Conservation (phyloP, 2,888 invertebrate species). For the Neoitamus cyanurus region DNA sequence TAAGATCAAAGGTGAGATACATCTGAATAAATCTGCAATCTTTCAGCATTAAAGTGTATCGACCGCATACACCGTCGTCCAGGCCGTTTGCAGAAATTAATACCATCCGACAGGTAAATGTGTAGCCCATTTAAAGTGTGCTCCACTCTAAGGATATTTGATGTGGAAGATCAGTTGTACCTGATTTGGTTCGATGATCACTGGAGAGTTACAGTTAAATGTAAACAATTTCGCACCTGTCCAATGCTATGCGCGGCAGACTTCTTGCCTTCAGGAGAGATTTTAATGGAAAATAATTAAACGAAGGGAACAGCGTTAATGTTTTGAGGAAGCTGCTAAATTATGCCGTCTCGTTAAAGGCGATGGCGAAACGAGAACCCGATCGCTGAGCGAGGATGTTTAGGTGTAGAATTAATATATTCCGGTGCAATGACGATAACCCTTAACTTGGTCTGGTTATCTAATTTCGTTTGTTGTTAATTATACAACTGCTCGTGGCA, state of each 20-base stretch:
- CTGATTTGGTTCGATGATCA: conserved; percentile 16
- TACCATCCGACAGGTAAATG: conserved; percentile 23
- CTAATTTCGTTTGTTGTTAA: conserved; percentile 23
- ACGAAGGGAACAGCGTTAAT: conserved; percentile 19
- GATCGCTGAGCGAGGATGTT: neutral
- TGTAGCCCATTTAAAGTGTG: conserved; percentile 13
- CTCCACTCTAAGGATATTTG: conserved; percentile 18
- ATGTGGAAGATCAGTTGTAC: conserved; percentile 13
- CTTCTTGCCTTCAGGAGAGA: neutral
- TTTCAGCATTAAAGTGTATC: conserved; percentile 20
- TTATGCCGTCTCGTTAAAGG: neutral
- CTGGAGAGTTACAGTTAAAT: conserved; percentile 9
- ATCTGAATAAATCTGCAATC: conserved; percentile 36
- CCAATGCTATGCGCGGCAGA: neutral
- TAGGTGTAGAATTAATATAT: conserved; percentile 14
- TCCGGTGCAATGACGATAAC: neutral
- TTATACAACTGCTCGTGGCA: neutral
- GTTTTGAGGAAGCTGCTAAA: conserved; percentile 24
- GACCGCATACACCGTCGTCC: neutral
- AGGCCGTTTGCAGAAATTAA: conserved; percentile 8
- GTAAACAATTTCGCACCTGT: conserved; percentile 27
- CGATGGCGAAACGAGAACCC: neutral
- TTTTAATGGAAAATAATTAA: conserved; percentile 35
- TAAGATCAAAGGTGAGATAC: conserved; percentile 39
- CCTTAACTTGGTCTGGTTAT: conserved; percentile 13